Conservation (phyloP, 2,797 vertebrate species). For the Rhynchonycteris naso region DNA sequence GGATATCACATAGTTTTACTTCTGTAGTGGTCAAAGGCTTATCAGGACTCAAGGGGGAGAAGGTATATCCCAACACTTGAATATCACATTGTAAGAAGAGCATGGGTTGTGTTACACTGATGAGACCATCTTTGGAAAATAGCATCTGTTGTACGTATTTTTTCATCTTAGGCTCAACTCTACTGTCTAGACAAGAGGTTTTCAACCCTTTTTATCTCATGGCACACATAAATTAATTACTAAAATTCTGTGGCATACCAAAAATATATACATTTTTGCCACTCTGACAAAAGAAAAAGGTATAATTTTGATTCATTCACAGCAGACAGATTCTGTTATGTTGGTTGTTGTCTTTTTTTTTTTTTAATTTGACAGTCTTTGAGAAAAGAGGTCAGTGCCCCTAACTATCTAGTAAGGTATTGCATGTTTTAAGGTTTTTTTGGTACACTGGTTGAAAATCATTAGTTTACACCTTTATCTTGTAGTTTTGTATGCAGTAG, state of each 20-base stretch:
- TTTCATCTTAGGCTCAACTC: background rate
- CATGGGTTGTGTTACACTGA: background rate
- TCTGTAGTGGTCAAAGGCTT: background rate
- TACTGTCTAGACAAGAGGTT: background rate
- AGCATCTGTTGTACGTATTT: background rate
- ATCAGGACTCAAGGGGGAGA: background rate
- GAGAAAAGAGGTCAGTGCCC: too few species aligned
- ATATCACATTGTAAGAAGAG: background rate
- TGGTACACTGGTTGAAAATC: too few species aligned
- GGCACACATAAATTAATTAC: too few species aligned
- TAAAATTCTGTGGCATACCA: too few species aligned
- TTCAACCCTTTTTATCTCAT: background rate
- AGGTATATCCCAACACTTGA: background rate
- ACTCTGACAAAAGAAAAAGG: too few species aligned
- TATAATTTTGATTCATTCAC: too few species aligned
- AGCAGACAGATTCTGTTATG: too few species aligned
- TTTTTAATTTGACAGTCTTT: too few species aligned
- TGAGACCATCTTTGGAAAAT: constrained; percentile 10
- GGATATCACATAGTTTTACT: background rate
- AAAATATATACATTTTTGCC: too few species aligned
- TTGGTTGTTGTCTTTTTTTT: too few species aligned
- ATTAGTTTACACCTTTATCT: background rate
- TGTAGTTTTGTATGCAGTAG: background rate
- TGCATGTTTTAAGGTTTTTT: too few species aligned
- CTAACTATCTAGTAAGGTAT: too few species aligned